Percentiles rank a stretch among this genome's conserved stretches.
Conservation (phyloP, 2,113 vertebrate species). For the Terrapene triunguis region DNA sequence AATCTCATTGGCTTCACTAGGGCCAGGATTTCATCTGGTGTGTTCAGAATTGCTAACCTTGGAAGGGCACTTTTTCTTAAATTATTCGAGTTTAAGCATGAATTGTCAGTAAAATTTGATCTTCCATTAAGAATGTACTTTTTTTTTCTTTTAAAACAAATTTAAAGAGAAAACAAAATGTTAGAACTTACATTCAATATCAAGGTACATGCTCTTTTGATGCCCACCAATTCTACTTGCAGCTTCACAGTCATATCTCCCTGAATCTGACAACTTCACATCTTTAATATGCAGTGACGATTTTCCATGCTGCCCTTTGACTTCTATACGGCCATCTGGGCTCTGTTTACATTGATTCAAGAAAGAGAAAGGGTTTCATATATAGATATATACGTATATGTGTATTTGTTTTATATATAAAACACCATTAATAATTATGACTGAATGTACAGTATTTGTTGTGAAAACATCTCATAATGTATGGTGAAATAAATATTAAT, state of each 20-base stretch:
- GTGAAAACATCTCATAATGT: not conserved
- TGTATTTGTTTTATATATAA: constrained; percentile 36
- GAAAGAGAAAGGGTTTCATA: constrained; percentile 62
- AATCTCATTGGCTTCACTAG: not conserved
- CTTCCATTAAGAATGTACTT: constrained; percentile 44
- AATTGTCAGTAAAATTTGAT: not conserved
- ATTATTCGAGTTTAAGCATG: not conserved
- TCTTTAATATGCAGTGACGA: constrained; percentile 92
- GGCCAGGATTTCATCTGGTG: not conserved
- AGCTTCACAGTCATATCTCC: constrained; percentile 97
- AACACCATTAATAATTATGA: constrained; percentile 34
- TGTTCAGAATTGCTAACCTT: constrained; percentile 7
- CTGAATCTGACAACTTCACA: constrained; percentile 90
- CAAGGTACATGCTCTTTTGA: constrained; percentile 98
- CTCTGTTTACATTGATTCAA: constrained; percentile 83
- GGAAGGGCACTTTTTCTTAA: not conserved
- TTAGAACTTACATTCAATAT: constrained; percentile 93
- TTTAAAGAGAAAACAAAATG: constrained; percentile 45
- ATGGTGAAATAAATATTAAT: constrained; percentile 10
- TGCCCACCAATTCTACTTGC: constrained; percentile 96
- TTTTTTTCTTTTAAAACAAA: constrained; percentile 37
- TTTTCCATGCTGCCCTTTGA: constrained; percentile 90
- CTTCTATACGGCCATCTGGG: constrained; percentile 92
- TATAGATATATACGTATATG: constrained; percentile 25
- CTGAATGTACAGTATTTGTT: not conserved